Evolutionary conservation across 2,888 invertebrate genomes (phyloP).

Genomic region (Eristalinus sepulchralis): DNA sequence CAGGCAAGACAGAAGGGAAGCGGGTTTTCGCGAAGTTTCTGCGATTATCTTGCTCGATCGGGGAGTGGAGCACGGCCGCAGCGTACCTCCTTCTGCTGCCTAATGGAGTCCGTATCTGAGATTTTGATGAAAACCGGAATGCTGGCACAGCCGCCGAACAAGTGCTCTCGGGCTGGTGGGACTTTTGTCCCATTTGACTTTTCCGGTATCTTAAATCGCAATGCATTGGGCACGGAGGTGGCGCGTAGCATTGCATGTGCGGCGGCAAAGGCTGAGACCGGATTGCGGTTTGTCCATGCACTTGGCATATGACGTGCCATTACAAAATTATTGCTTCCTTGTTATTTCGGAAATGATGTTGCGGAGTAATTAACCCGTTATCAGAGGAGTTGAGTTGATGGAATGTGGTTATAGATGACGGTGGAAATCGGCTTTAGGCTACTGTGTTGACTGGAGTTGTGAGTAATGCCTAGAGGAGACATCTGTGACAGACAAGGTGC

Average conservation of each 20-base stretch:
- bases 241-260: neutral
- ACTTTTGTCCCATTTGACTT: neutral
- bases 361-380: neutral
- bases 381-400: neutral
- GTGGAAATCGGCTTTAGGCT: neutral
- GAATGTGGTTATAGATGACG: neutral
- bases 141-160: neutral
- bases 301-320: neutral
- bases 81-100: neutral
- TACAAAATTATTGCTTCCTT: neutral
- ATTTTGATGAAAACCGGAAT: neutral
- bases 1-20: neutral
- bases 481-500: too few species aligned
- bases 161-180: neutral
- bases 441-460: slow-evolving; percentile 1
- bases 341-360: neutral
- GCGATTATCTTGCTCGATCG: neutral
- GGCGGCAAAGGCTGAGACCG: neutral
- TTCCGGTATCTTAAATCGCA: neutral
- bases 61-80: neutral
- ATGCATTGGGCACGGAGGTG: neutral
- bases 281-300: neutral
- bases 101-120: neutral
- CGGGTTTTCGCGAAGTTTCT: neutral
- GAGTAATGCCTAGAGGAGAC: neutral